Evolutionary conservation across 2,113 vertebrate species (phyloP), one percentile per base, ranked within the genome.

Genomic region (Mesoclemmys tuberculata): DNA sequence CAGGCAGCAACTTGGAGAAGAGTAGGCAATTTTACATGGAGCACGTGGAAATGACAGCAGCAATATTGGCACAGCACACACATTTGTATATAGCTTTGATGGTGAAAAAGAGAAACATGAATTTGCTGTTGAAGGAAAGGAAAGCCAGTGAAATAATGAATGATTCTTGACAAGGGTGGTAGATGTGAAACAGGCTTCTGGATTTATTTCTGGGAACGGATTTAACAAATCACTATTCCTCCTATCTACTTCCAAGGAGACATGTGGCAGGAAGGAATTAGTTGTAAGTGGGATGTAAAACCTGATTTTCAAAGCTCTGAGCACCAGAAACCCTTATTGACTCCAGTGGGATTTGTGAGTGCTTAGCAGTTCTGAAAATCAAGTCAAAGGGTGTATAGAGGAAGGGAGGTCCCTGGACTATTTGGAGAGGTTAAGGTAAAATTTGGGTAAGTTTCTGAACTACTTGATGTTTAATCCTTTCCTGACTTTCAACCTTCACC

Each of bases 11-110:
- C 21, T 68, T 92, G n/a, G 13, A 55, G 88, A n/a, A 38, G 10
- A 87, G 6, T 19, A 89, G 80, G 12, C 35, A 49, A 46, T 3
- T 41, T 24, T 88, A 83, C 64, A 29, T 90, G 41, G 7, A 26
- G 51, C 71, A 82, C 44, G 48, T 26, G 56, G 27, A 92, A 79
- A 77, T 82, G 41, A 48, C 9, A 19, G 80, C 55, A 19, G 14
- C 84, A 8, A 0, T 1, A 31, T 41, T 81, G 3, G 80, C 74
- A 85, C 0, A 1, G 41, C 5, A 2, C 0, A 0, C 6, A 64
- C 0, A 68, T 68, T 86, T 75, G 5, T 64, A 8, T 1, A 0
- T 5, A 0, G 22, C 46, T 10, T 58, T 83, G 6, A 52, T 91
- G 27, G 9, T 61, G 4, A 35, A 85, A 81, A 74, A n/a, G 41